These are phyloP conservation scores for Drosophila pseudoananassae DNA, from an alignment of 1,140 invertebrate species.

Conservation along the genomic window DNA sequence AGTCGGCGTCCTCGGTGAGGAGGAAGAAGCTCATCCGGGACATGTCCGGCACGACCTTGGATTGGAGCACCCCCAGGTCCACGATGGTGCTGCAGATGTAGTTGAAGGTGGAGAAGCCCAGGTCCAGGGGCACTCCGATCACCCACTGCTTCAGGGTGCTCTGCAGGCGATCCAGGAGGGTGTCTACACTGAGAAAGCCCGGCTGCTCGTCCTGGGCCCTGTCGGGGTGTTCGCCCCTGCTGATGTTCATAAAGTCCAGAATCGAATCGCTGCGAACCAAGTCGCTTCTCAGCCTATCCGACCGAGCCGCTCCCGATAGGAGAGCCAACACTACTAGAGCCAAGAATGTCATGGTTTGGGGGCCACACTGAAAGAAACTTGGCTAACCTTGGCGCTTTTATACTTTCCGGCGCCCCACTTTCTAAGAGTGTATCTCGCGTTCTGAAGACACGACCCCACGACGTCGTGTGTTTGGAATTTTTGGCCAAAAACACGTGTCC, in stretches of 20 bases:
- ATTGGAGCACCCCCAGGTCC: constrained; percentile 17
- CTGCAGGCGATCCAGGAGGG: constrained; percentile 25
- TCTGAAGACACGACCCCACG: constrained; percentile 18
- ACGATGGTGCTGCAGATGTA: constrained; percentile 35
- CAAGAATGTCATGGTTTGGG: constrained; percentile 19
- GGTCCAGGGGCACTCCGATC: constrained; percentile 30
- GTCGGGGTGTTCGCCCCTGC: background rate
- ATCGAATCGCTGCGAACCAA: background rate
- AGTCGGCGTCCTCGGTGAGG: constrained; percentile 16
- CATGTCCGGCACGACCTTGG: constrained; percentile 34
- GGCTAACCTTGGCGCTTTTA: constrained; percentile 11
- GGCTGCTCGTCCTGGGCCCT: background rate
- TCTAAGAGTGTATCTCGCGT: background rate
- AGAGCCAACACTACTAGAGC: background rate
- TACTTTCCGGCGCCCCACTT: constrained; percentile 3
- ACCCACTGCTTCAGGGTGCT: constrained; percentile 15
- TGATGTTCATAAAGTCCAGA: background rate
- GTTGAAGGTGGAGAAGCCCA: constrained; percentile 23
- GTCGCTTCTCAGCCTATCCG: background rate
- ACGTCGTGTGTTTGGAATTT: constrained; percentile 2
- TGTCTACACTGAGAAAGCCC: background rate
- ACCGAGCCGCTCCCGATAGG: background rate
- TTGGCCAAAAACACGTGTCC: background rate
- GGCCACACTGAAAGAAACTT: constrained; percentile 6
- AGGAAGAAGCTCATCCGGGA: constrained; percentile 29